Conservation (phyloP, 1,140 invertebrate species). For the Pachypeltis micranthus region DNA sequence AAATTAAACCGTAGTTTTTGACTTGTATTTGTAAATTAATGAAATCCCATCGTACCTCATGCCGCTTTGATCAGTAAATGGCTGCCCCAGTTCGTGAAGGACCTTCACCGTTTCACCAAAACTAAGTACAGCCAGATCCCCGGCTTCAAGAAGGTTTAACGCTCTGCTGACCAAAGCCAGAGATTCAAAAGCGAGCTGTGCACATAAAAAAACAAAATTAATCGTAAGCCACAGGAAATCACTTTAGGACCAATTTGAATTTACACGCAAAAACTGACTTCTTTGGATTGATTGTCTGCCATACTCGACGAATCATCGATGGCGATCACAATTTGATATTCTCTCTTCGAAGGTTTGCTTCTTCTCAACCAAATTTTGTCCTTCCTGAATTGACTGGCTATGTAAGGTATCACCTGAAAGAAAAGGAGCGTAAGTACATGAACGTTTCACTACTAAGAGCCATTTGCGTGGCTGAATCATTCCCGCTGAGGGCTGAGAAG, state of each 20-base stretch:
- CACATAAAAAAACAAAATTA: constrained; percentile 20
- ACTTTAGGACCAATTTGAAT: neutral
- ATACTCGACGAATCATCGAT: constrained; percentile 95
- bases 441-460: too few relatives aligned
- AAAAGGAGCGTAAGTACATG: too few relatives aligned
- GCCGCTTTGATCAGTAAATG: constrained; percentile 71
- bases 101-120: constrained; percentile 80
- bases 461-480: too few relatives aligned
- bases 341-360: constrained; percentile 87
- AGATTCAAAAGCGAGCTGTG: constrained; percentile 80
- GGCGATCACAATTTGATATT: constrained; percentile 94
- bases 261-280: constrained; percentile 34
- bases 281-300: constrained; percentile 78
- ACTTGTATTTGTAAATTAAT: too few relatives aligned
- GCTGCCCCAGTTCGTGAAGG: constrained; percentile 73
- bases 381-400: constrained; percentile 96
- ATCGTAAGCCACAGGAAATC: neutral
- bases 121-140: constrained; percentile 78
- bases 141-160: constrained; percentile 83
- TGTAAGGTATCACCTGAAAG: constrained; percentile 79
- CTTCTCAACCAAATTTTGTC: constrained; percentile 97
- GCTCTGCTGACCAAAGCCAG: constrained; percentile 85
- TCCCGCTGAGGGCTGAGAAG: constrained; percentile 9
- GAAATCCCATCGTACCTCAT: constrained; percentile 50
- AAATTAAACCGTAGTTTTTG: too few relatives aligned